A percentile compares a stretch with the other conserved stretches of the same genome.
Conservation (phyloP, 2,888 invertebrate genomes). For the Cosmia pyralina region DNA sequence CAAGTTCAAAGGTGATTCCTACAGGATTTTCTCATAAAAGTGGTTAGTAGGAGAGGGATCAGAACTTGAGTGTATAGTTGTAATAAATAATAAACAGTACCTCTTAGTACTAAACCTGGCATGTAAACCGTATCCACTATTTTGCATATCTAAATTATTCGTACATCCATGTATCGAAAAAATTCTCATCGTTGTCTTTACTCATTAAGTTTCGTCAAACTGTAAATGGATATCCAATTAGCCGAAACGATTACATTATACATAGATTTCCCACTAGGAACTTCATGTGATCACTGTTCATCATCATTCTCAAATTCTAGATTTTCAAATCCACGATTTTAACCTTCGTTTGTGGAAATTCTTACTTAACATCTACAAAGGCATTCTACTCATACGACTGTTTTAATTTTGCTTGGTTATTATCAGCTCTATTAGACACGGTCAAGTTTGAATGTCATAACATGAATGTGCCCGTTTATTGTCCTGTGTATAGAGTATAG, state of each 20-base stretch:
- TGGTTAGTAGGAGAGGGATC: background rate
- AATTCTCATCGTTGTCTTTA: background rate
- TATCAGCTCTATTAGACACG: constrained; percentile 81
- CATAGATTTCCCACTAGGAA: background rate
- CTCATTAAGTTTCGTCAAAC: background rate
- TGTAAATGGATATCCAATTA: background rate
- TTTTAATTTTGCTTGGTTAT: constrained; percentile 76
- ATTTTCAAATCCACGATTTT: constrained; percentile 61
- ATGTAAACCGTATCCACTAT: background rate
- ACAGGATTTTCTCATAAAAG: too few species aligned
- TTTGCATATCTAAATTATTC: constrained; percentile 5
- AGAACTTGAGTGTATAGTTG: background rate
- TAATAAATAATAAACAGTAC: background rate
- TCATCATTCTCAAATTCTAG: background rate
- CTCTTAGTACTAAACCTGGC: too few species aligned
- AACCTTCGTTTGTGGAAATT: constrained; percentile 72
- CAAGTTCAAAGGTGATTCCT: background rate
- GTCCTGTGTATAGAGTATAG: constrained; percentile 66
- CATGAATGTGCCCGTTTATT: constrained; percentile 59
- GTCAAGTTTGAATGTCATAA: constrained; percentile 85
- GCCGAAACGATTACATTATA: background rate
- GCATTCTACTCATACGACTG: constrained; percentile 69
- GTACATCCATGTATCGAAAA: constrained; percentile 22
- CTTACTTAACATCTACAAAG: constrained; percentile 60
- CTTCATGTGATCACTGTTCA: background rate